phyloP scores from a whole-genome alignment of 2,797 vertebrate genomes.

The Siniperca scherzeri region DNA sequence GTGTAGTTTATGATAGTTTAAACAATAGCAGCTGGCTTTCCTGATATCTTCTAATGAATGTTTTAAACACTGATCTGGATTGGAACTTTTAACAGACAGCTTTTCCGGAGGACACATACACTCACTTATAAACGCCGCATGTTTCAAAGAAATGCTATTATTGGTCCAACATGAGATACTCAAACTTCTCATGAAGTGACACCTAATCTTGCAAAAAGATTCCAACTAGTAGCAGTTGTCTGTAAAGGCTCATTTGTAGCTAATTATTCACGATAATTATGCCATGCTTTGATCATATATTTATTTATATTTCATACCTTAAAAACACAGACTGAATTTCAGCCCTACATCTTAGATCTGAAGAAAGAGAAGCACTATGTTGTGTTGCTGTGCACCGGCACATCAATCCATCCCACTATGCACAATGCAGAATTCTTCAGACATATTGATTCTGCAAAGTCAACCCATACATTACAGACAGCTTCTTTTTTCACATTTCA shows the following conservation, averaged over 20 bases:
- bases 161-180: not conserved
- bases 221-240: no score
- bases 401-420: conserved; percentile 26
- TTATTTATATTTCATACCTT: not conserved
- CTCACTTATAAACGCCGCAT: not conserved
- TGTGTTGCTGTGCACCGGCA: conserved; percentile 7
- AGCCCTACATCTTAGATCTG: not conserved
- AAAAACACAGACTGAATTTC: not conserved
- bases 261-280: not conserved
- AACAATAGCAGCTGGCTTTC: not conserved
- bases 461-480: conserved; percentile 60
- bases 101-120: not conserved
- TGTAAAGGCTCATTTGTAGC: conserved; percentile 13
- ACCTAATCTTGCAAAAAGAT: conserved; percentile 2
- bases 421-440: conserved; percentile 47
- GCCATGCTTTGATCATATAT: not conserved
- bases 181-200: not conserved
- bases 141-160: not conserved
- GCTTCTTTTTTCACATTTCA: conserved; percentile 59
- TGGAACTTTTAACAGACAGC: no score
- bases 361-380: not conserved
- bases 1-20: not conserved
- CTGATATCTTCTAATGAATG: not conserved
- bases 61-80: not conserved
- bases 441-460: conserved; percentile 57